Base-by-base conservation (phyloP, 2,888 invertebrate species). In the Tubulanus polymorphus region DNA sequence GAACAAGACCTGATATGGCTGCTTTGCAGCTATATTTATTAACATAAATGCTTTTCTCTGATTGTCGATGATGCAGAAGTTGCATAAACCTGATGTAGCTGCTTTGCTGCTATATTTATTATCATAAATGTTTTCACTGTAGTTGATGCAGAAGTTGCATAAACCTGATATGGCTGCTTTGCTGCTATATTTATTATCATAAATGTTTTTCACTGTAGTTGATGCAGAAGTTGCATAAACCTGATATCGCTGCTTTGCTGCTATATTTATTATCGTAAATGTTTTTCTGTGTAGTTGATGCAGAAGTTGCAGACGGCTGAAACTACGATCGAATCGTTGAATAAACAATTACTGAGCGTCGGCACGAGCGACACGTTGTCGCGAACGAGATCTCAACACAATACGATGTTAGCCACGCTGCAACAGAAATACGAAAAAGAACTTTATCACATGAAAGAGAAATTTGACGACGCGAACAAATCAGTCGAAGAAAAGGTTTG, bases 261-360 rank as follows among this genome's bases (percentile, higher is more conserved):
- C n/a, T n/a, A n/a, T n/a, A 48, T 35, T 50, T 6, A 49, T 52
- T 25, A 20, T 28, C 29, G 18, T 26, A 28, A 2, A 29, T 27
- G 52, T 37, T 49, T 6, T 57, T 59, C 15, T n/a, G n/a, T n/a
- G n/a, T 58, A 76, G 77, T 50, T 73, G 5, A 57, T 71, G 5
- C 67, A 68, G 30, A 74, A 76, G 55, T 63, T 78, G 6, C 69
- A 72, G 52, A 63, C 68, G 1, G 68, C 74, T 1, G 78, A 79
- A 61, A 62, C 74, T 0, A 72, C 72, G n/a, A 74, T 79, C 18
- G 75, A 77, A 51, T 69, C 65, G 8, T 58, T 79, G 28, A 70
- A 74, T 49, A 66, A 70, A n/a, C 76, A 78, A 62, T 49, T 78
- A 35, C 64, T 64, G 18, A 73, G 73, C 30, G 63, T 77, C 23